phyloP scores from a whole-genome alignment of 2,888 invertebrate species.

The Lampropteryx suffumata region DNA sequence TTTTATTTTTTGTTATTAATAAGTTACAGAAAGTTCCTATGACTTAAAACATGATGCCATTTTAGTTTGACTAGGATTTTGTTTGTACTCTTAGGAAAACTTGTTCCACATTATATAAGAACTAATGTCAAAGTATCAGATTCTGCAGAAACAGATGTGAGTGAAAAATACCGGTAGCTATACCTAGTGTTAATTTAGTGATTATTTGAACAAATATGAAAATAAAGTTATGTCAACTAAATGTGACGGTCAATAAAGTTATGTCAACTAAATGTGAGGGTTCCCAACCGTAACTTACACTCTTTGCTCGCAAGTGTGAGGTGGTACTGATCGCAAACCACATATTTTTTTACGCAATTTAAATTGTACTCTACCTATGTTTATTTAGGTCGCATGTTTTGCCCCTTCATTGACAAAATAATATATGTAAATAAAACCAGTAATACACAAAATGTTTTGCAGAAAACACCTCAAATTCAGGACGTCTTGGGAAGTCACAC shows the following conservation, averaged over 20 bases:
- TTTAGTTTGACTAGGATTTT: constrained; percentile 49
- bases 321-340: too few species aligned
- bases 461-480: too few species aligned
- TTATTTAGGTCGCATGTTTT: too few species aligned
- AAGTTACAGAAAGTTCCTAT: constrained; percentile 73
- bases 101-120: constrained; percentile 53
- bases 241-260: too few species aligned
- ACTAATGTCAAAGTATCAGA: constrained; percentile 26
- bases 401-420: neutral
- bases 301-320: too few species aligned
- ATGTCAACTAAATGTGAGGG: too few species aligned
- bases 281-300: too few species aligned
- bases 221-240: too few species aligned
- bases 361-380: too few species aligned
- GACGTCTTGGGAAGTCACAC: too few species aligned
- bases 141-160: constrained; percentile 8
- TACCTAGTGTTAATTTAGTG: constrained; percentile 38
- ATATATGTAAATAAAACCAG: neutral
- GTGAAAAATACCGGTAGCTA: constrained; percentile 42
- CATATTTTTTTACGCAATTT: too few species aligned
- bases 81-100: constrained; percentile 49
- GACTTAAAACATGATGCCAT: constrained; percentile 69
- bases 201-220: constrained; percentile 39
- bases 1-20: constrained; percentile 55
- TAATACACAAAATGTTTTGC: too few species aligned